Evolutionary conservation across 2,797 vertebrate species (phyloP), one percentile per base, ranked within the genome.

Genomic region (Vultur gryphus): DNA sequence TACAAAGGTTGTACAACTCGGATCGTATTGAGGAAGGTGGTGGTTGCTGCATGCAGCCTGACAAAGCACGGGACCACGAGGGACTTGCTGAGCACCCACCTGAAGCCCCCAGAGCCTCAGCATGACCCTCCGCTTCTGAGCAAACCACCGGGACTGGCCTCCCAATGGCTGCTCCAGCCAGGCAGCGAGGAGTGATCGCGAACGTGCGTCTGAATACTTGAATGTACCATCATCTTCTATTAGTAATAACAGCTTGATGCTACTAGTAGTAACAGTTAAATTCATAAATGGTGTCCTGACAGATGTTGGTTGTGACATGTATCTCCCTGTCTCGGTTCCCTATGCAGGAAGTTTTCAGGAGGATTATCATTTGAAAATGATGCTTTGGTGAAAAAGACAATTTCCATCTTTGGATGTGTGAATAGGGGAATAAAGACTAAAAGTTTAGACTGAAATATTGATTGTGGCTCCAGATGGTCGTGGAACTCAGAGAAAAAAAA

Each of bases 41-140:
- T 25, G 16, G 21, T 23, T 64, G n/a, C 23, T 71, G 13, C 57
- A 17, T 28, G 21, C 51, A 76, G 37, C 25, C 51, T 71, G 25
- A 31, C 0, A 2, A 58, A 87, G 51, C 29, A 20, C 1, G 0
- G 28, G 25, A 62, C 20, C n/a, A 19, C 0, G 3, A 58, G 21
- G 21, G n/a, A 59, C 44, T 70, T 70, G 70, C 57, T 35, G 39
- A 64, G n/a, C 29, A 52, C 29, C 21, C 26, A 29, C 16, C 26
- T 61, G 65, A 72, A 77, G 29, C 25, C 24, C 28, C 41, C 31
- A 29, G 26, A 69, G 26, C 49, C 19, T 80, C 75, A 58, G 26
- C 6, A n/a, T 0, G 5, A 29, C 29, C 39, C 31, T 33, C 29
- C 1, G 1, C 33, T 79, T 79, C 61, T 41, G 29, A 62, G 29